phyloP scores from a whole-genome alignment of 92 coral and sea anemone genomes.

The Micromussa lordhowensis region DNA sequence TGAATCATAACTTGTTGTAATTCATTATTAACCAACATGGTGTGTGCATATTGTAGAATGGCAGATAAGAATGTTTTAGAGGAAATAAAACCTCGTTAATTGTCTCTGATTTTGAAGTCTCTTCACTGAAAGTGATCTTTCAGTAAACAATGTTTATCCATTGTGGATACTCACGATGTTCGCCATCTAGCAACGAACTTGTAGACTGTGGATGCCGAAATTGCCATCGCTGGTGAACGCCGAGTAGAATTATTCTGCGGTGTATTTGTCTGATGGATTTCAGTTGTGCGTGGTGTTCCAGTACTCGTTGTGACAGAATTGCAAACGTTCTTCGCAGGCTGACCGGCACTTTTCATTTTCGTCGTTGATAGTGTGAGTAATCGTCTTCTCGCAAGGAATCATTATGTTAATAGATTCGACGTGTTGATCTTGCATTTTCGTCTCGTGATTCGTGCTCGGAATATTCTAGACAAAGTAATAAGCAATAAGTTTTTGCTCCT shows the following conservation, averaged over 20 bases:
- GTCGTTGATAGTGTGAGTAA: conserved; percentile 50
- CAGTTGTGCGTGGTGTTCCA: conserved; percentile 22
- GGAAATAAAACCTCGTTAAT: conserved; percentile 8
- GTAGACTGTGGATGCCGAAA: conserved; percentile 8
- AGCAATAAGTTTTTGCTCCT: not conserved
- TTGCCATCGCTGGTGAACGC: conserved; percentile 9
- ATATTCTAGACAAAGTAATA: not conserved
- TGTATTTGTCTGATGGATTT: conserved; percentile 17
- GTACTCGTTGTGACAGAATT: conserved; percentile 28
- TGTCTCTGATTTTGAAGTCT: not conserved
- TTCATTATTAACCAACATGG: not conserved
- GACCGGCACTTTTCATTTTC: conserved; percentile 10
- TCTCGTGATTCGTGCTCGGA: conserved; percentile 13
- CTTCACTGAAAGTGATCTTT: not conserved
- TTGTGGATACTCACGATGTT: conserved; percentile 30
- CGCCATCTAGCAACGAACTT: conserved; percentile 21
- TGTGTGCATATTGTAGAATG: not conserved
- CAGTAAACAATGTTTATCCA: not conserved
- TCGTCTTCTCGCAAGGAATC: conserved; percentile 40
- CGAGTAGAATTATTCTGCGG: not conserved
- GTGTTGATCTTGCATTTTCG: conserved; percentile 10
- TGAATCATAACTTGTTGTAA: not conserved
- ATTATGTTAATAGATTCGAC: conserved; percentile 17
- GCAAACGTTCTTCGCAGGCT: conserved; percentile 23
- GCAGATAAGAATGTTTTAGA: not conserved